phyloP scores from a whole-genome alignment of 1,140 invertebrate genomes.

The Drosophila aff. region DNA sequence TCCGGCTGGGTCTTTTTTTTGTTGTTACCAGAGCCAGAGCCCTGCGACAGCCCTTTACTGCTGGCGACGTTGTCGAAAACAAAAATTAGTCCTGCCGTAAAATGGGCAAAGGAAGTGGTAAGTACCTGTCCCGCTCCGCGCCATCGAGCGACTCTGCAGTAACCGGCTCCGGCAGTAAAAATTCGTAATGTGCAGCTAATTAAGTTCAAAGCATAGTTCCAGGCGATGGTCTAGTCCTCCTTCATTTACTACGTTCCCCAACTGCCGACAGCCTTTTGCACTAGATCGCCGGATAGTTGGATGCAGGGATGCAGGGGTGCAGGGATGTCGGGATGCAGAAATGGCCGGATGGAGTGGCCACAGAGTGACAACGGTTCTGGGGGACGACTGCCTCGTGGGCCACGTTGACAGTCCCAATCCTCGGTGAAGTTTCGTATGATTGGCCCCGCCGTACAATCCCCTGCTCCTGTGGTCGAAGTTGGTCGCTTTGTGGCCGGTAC shows the following conservation, averaged over 20 bases:
- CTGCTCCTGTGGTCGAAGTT: conserved; percentile 10
- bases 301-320: neutral
- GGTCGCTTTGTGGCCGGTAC: conserved; percentile 39
- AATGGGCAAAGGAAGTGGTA: conserved; percentile 81
- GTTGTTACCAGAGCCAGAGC: neutral
- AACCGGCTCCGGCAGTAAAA: conserved; percentile 71
- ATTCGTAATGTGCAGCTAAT: conserved; percentile 83
- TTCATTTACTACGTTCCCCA: conserved; percentile 15
- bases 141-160: conserved; percentile 55
- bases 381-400: neutral
- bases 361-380: neutral
- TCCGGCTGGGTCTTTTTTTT: conserved; percentile 10
- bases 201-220: conserved; percentile 80
- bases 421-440: conserved; percentile 45
- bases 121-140: conserved; percentile 54
- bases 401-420: conserved; percentile 43
- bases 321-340: neutral
- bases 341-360: conserved; percentile 1
- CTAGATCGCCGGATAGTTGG: conserved; percentile 9
- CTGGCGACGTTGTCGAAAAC: conserved; percentile 73
- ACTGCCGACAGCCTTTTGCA: conserved; percentile 16
- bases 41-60: conserved; percentile 56
- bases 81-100: conserved; percentile 80
- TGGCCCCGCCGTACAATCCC: conserved; percentile 24
- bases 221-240: conserved; percentile 53